Evolutionary conservation across 2,797 vertebrate genomes (phyloP), one percentile per base, ranked within the genome.

Genomic region (Limnodromus scolopaceus): DNA sequence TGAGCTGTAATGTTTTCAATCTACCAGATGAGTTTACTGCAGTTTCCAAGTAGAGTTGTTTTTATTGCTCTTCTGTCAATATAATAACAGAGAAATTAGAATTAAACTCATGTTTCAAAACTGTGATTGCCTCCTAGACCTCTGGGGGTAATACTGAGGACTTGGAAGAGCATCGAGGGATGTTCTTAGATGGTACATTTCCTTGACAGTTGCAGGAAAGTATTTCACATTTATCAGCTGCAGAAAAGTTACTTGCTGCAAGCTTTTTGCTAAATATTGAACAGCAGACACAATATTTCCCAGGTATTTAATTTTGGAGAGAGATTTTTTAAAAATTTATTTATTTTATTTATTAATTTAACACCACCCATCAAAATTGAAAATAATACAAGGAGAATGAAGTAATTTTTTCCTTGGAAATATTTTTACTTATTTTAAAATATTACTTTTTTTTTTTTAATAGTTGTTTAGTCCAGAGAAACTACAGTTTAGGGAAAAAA

Each of bases 21-120:
- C 71, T 83, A 68, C 63, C 32, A n/a, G 39, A 70, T 39, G 77
- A 74, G 36, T 61, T 92, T 82, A 68, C 49, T 81, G 83, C 74
- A 58, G 36, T 60, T 91, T 96, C 87, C 84, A 92, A 72, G 83
- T 66, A 41, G 43, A 87, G 30, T 41, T 39, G 12, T 28, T 95
- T 96, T 85, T 84, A 91, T 91, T 95, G 53, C 38, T 89, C 9
- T 80, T 97, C 70, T 97, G 61, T 94, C 75, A 91, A 92, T 72
- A 86, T 58, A 93, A 75, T 82, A 91, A 66, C 25, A 82, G 41
- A 58, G 41, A 96, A 95, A 95, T 87, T 69, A 96, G 82, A 95
- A 74, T 82, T 89, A 94, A 96, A 95, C 43, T 65, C 34, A 83
- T 71, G 43, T 70, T 94, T 88, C 41, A 96, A 93, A 97, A 83